phyloP scores from a whole-genome alignment of 2,113 vertebrate genomes.

The Stercorarius parasiticus region DNA sequence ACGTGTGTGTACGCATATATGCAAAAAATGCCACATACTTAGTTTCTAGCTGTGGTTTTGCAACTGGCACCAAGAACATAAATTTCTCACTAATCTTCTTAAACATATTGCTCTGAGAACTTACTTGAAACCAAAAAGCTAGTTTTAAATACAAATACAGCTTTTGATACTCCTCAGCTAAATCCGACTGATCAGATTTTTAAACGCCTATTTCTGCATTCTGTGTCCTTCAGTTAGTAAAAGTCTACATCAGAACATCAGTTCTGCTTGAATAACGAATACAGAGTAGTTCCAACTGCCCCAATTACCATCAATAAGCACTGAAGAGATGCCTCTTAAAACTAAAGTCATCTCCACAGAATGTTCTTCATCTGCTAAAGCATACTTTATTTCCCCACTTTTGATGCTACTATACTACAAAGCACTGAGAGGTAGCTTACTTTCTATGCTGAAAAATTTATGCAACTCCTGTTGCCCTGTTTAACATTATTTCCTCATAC shows the following conservation, averaged over 20 bases:
- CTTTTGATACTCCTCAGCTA: not conserved
- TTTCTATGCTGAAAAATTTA: not conserved
- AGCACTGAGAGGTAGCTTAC: not conserved
- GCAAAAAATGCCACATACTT: not conserved
- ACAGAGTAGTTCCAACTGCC: not conserved
- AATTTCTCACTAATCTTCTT: not conserved
- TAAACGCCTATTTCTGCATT: not conserved
- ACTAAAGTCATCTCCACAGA: not conserved
- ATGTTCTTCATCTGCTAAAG: not conserved
- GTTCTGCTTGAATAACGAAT: not conserved
- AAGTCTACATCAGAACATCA: not conserved
- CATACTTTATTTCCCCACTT: slow-evolving; percentile 7
- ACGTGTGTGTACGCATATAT: not conserved
- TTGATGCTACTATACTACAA: not conserved
- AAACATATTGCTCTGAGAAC: not conserved
- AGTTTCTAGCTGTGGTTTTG: not conserved
- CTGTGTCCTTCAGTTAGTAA: not conserved
- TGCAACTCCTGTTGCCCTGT: not conserved
- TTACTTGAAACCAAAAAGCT: not conserved
- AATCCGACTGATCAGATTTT: not conserved
- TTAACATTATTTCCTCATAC: slow-evolving; percentile 27
- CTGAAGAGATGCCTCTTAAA: not conserved
- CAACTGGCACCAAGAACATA: not conserved
- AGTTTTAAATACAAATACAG: not conserved
- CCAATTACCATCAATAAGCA: not conserved